These are phyloP conservation scores for Gyrodactylus bullatarudis DNA, from an alignment of 1,140 invertebrate species.

Conservation along the genomic window DNA sequence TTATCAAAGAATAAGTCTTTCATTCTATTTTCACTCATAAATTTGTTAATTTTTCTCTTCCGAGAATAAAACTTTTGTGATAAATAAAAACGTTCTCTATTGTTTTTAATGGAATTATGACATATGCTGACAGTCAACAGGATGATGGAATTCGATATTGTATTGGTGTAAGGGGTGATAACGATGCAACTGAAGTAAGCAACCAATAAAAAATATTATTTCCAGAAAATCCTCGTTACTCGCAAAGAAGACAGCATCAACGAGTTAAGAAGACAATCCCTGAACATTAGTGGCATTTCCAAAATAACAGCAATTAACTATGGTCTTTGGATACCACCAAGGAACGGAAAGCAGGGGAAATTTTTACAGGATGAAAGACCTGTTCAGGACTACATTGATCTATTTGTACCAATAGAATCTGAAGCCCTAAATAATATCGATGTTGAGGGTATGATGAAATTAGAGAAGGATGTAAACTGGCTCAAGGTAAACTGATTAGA, in stretches of 20 bases:
- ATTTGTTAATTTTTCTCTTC: too few relatives aligned
- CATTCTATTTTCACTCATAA: too few relatives aligned
- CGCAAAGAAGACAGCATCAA: background rate
- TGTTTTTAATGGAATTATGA: too few relatives aligned
- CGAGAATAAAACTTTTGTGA: too few relatives aligned
- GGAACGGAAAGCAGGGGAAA: slow-evolving; percentile 49
- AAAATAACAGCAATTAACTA: slow-evolving; percentile 58
- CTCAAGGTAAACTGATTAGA: background rate
- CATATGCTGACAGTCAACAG: too few relatives aligned
- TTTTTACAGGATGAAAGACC: slow-evolving; percentile 85
- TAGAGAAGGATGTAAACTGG: background rate
- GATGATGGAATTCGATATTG: background rate
- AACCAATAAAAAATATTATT: background rate
- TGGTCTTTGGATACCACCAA: slow-evolving; percentile 71
- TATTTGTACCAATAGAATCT: background rate
- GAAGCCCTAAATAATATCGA: background rate
- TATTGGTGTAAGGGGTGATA: background rate
- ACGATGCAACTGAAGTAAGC: background rate
- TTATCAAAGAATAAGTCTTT: too few relatives aligned
- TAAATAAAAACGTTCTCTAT: too few relatives aligned
- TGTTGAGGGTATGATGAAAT: background rate
- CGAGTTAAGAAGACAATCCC: background rate
- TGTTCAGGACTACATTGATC: slow-evolving; percentile 45
- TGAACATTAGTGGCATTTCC: background rate
- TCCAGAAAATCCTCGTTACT: background rate